Base-by-base conservation (phyloP, 2,113 vertebrate genomes). In the Sprattus sprattus region DNA sequence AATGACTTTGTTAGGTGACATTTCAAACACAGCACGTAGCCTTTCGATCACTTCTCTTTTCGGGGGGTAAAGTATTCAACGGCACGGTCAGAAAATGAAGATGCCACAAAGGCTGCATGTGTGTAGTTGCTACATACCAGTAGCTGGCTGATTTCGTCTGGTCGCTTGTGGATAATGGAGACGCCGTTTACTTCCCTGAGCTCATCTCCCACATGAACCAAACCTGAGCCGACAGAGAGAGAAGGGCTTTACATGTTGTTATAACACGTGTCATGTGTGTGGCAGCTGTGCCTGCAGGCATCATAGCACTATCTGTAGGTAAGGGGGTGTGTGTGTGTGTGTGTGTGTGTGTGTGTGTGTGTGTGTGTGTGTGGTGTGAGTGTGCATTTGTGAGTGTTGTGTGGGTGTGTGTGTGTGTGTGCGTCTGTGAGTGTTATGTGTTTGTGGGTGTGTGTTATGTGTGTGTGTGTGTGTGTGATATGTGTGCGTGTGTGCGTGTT, bases 131-230 rank as follows among this genome's bases (percentile, higher is more conserved):
- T 8, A 85, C 94, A 67, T 90, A 99, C 98, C 97, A 99, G 94
- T 91, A 99, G 96, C 92, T 98, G 98, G 91, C 98, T 99, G 94
- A 99, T 99, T 93, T 99, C 98, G 20, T 99, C 98, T 0, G 98
- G 98, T 84, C 97, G 95, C 91, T 99, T 99, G 91, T 99, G 95
- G 90, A 97, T 95, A 83, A 99, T 96, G 4, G 96, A 91, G 81
- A 98, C 92, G 39, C 97, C 98, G 4, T 99, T 99, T 88, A 99
- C 98, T 91, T 99, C 98, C 89, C 97, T 95, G 45, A 99, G 95
- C 88, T 99, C 98, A 44, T 99, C 98, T 71, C 98, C 98, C 0
- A 99, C 97, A 4, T 99, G 98, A 82, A 99, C 97, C 88, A 99
- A 94, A 92, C 98, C 98, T 99, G 92, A 9, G 47, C 44, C 45